phyloP scores from a whole-genome alignment of 2,888 invertebrate genomes.

The Amphimallon solstitiale region DNA sequence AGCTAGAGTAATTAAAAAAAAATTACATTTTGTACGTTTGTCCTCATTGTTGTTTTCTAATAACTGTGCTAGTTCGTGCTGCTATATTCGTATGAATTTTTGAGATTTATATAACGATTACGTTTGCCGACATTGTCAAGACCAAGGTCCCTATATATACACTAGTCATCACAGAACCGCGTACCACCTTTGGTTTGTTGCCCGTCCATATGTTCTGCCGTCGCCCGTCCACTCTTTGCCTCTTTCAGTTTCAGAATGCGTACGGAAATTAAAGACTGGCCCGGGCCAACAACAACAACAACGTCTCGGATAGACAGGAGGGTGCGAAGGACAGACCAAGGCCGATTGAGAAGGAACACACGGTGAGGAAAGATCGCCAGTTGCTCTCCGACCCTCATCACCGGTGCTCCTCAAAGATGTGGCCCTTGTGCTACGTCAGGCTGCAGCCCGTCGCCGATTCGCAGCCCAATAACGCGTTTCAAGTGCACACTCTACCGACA shows the following conservation, averaged over 20 bases:
- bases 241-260: conserved; percentile 54
- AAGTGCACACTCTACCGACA: conserved; percentile 57
- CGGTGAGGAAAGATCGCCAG: conserved; percentile 37
- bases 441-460: conserved; percentile 45
- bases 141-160: conserved; percentile 50
- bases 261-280: conserved; percentile 60
- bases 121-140: background rate
- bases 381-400: conserved; percentile 46
- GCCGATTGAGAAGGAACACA: conserved; percentile 49
- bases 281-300: conserved; percentile 47
- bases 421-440: conserved; percentile 61
- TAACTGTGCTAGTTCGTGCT: too few relatives aligned
- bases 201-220: conserved; percentile 42
- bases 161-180: conserved; percentile 49
- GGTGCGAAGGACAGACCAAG: conserved; percentile 62
- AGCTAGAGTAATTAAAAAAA: too few relatives aligned
- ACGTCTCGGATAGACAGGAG: conserved; percentile 45
- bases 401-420: conserved; percentile 52
- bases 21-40: too few relatives aligned
- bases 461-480: conserved; percentile 46
- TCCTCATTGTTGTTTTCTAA: too few relatives aligned
- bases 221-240: conserved; percentile 40
- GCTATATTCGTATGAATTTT: too few relatives aligned
- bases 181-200: conserved; percentile 45
- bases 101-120: too few relatives aligned